phyloP scores from a whole-genome alignment of 64 coral and sea anemone genomes.

The Orbicella faveolata region DNA sequence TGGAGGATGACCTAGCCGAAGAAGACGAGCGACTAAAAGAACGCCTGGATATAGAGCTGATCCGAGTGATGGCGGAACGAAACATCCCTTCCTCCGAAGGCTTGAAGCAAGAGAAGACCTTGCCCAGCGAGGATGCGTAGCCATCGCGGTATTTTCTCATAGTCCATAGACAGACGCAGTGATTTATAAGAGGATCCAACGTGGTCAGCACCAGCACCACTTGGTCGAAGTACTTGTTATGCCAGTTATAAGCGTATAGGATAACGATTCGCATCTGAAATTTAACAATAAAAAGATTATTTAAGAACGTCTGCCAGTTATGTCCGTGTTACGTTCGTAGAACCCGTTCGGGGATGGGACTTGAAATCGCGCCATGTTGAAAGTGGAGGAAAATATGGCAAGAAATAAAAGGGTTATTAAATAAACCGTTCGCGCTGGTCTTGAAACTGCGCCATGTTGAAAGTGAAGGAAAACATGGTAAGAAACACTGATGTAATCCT shows the following conservation, averaged over 20 bases:
- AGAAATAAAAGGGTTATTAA: too few species aligned
- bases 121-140: constrained; percentile 65
- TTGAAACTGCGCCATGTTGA: too few species aligned
- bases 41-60: constrained; percentile 81
- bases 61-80: constrained; percentile 73
- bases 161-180: constrained; percentile 84
- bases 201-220: constrained; percentile 75
- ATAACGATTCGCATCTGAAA: constrained; percentile 81
- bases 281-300: neutral
- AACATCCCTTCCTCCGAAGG: constrained; percentile 77
- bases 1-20: constrained; percentile 48
- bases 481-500: too few species aligned
- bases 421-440: too few species aligned
- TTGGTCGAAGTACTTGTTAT: constrained; percentile 88
- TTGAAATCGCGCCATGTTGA: too few species aligned
- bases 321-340: too few species aligned
- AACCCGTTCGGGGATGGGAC: too few species aligned
- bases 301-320: neutral
- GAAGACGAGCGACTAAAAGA: constrained; percentile 55
- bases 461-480: too few species aligned
- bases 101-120: constrained; percentile 70
- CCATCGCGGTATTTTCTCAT: constrained; percentile 95
- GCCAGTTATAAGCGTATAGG: constrained; percentile 73
- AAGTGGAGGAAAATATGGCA: too few species aligned
- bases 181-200: constrained; percentile 86